Percentiles rank a stretch among this genome's conserved stretches.
Conservation (phyloP, 2,888 invertebrate genomes). For the Aplocera efformata region DNA sequence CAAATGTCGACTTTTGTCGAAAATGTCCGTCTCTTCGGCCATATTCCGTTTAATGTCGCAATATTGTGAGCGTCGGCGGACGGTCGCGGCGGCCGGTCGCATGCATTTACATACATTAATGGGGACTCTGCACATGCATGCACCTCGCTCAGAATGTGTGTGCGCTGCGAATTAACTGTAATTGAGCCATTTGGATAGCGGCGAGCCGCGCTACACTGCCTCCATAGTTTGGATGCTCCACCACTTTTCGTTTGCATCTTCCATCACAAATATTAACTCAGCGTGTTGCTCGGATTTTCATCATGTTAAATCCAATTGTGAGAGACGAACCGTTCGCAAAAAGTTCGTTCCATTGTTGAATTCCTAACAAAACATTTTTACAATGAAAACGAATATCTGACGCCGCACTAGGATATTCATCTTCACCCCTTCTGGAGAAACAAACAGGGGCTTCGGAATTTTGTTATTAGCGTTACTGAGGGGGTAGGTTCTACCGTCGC, state of each 20-base stretch:
- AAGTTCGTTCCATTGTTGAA: conserved; percentile 22
- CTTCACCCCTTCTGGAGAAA: conserved; percentile 74
- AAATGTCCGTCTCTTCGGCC: conserved; percentile 73
- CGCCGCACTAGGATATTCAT: conserved; percentile 65
- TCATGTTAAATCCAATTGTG: conserved; percentile 17
- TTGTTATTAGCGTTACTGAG: conserved; percentile 78
- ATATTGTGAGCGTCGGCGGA: conserved; percentile 73
- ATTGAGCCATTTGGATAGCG: conserved; percentile 78
- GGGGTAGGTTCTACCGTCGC: conserved; percentile 69
- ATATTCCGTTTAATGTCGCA: conserved; percentile 78
- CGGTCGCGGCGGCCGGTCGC: conserved; percentile 71
- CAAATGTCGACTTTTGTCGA: conserved; percentile 72
- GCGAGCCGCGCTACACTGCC: conserved; percentile 61
- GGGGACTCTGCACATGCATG: conserved; percentile 72
- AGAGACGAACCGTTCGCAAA: conserved; percentile 18
- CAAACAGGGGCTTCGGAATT: conserved; percentile 77
- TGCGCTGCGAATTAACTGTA: conserved; percentile 78
- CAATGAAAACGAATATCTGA: conserved; percentile 48
- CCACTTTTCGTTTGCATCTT: conserved; percentile 32
- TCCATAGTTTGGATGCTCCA: conserved; percentile 51
- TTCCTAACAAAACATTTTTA: conserved; percentile 33
- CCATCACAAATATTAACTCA: conserved; percentile 35
- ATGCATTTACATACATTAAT: conserved; percentile 80
- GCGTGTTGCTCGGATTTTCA: conserved; percentile 23
- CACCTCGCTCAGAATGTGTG: conserved; percentile 70